These are phyloP conservation scores for Myxocyprinus asiaticus DNA, from an alignment of 2,113 vertebrate species.

Conservation along the genomic window DNA sequence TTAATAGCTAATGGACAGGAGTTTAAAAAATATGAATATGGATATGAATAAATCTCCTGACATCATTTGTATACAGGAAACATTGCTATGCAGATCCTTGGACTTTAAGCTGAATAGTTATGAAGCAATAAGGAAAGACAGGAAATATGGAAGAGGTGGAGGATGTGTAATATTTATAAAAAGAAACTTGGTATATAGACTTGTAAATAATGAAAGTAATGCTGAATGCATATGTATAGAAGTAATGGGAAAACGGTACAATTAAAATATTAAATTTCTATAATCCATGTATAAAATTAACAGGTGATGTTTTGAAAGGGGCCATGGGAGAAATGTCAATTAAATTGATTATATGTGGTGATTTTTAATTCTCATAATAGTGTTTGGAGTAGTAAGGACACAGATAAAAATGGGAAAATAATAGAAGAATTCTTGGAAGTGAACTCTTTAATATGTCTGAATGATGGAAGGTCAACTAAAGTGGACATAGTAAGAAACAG, in stretches of 20 bases:
- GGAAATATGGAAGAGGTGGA: neutral
- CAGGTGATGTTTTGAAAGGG: neutral
- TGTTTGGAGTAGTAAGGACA: neutral
- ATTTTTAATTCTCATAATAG: neutral
- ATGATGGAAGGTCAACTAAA: neutral
- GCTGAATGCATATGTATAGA: neutral
- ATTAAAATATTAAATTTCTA: neutral
- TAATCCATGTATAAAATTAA: neutral
- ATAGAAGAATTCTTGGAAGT: neutral
- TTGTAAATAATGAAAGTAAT: neutral
- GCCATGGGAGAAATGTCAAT: neutral
- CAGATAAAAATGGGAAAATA: neutral
- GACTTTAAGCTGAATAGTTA: too few species aligned
- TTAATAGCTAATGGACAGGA: too few species aligned
- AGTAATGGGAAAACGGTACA: neutral
- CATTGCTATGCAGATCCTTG: too few species aligned
- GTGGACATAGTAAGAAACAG: neutral
- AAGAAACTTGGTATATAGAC: neutral
- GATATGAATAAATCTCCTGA: too few species aligned
- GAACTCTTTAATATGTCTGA: neutral
- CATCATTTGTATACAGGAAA: too few species aligned
- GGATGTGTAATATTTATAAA: neutral
- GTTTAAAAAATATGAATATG: too few species aligned
- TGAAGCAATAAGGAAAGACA: neutral
- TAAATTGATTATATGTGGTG: conserved; percentile 1